Percentiles rank a stretch among this genome's conserved stretches.
phyloP scores from a whole-genome alignment of 2,797 vertebrate genomes.

The Poliocrania exsul region DNA sequence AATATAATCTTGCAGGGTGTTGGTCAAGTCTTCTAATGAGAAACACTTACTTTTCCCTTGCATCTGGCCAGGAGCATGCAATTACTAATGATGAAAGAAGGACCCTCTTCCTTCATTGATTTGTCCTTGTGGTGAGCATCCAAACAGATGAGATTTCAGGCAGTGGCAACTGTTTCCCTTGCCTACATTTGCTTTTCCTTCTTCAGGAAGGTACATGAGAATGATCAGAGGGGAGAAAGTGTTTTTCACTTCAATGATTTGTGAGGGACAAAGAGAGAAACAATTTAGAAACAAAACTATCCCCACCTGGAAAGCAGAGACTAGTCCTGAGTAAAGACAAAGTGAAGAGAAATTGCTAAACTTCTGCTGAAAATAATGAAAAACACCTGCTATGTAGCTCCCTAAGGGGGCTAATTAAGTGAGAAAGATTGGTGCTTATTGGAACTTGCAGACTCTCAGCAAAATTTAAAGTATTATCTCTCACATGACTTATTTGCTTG shows the following conservation, averaged over 20 bases:
- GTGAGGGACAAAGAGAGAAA: slow-evolving; percentile 2
- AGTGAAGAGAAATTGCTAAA: slow-evolving; percentile 5
- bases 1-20: neutral
- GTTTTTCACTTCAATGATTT: neutral
- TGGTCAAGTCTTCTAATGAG: neutral
- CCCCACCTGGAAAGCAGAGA: slow-evolving; percentile 32
- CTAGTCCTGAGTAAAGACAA: slow-evolving; percentile 20
- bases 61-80: neutral
- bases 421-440: slow-evolving; percentile 15
- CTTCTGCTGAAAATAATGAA: slow-evolving; percentile 49
- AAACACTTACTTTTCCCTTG: neutral
- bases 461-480: slow-evolving; percentile 24
- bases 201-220: neutral
- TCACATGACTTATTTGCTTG: slow-evolving; percentile 19
- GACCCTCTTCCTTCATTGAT: neutral
- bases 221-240: neutral
- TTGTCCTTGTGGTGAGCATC: neutral
- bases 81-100: neutral
- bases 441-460: neutral
- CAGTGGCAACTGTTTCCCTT: neutral
- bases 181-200: neutral
- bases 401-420: slow-evolving; percentile 40
- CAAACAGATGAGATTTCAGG: neutral
- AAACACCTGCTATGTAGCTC: slow-evolving; percentile 33
- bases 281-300: slow-evolving; percentile 18